phyloP scores from a whole-genome alignment of 2,797 vertebrate genomes.

The Bufotes viridis region DNA sequence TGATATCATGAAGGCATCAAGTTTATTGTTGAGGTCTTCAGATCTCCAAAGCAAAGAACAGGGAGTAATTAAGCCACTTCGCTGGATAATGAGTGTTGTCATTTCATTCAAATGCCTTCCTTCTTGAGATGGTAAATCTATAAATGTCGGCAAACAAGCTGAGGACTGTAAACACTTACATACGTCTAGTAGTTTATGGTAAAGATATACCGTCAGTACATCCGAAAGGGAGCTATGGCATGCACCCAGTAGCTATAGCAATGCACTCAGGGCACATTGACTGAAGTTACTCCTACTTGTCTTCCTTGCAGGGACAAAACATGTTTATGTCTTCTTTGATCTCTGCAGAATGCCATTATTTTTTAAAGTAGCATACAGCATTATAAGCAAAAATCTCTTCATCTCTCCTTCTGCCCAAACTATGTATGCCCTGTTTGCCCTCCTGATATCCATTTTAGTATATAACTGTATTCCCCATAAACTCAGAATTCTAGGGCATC shows the following conservation, averaged over 20 bases:
- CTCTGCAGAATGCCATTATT: background rate
- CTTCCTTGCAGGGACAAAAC: background rate
- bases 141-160: background rate
- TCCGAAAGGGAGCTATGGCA: no score
- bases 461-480: no score
- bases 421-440: no score
- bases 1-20: background rate
- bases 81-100: background rate
- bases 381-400: no score
- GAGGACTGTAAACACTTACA: conserved; percentile 15
- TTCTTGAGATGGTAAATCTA: background rate
- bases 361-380: background rate
- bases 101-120: background rate
- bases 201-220: background rate
- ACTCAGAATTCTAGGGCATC: no score
- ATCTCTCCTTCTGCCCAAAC: no score
- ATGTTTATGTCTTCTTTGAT: background rate
- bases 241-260: background rate
- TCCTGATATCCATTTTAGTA: no score
- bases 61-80: background rate
- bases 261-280: background rate
- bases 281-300: background rate
- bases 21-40: background rate
- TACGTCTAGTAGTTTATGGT: conserved; percentile 12
- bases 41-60: background rate